These are phyloP conservation scores for Oncorhynchus clarkii DNA, from an alignment of 2,113 vertebrate species.

Conservation along the genomic window DNA sequence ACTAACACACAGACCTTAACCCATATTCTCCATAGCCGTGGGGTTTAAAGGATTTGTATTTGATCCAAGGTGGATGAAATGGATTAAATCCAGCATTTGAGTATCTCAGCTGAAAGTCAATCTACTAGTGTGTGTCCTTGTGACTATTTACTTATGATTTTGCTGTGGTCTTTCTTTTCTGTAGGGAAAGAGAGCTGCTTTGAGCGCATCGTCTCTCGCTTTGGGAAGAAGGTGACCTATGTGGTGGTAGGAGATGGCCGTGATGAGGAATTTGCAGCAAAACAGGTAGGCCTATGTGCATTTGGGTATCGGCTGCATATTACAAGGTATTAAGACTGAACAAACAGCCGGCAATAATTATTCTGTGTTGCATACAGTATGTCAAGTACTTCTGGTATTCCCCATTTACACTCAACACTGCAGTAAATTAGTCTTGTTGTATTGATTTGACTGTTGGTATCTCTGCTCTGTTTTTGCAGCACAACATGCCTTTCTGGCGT, in stretches of 20 bases:
- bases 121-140: not conserved
- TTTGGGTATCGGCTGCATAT: not conserved
- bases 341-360: too few relatives aligned
- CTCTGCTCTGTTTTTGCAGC: conserved; percentile 68
- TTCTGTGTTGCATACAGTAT: not conserved
- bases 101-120: not conserved
- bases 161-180: not conserved
- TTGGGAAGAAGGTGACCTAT: conserved; percentile 97
- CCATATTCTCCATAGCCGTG: not conserved
- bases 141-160: not conserved
- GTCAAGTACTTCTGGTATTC: not conserved
- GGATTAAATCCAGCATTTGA: not conserved
- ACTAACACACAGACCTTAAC: not conserved
- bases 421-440: too few relatives aligned
- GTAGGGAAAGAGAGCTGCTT: conserved; percentile 98
- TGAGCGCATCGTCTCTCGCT: conserved; percentile 93
- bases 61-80: not conserved
- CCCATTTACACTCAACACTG: not conserved
- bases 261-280: conserved; percentile 97
- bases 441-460: not conserved
- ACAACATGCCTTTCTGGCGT: conserved; percentile 99
- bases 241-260: conserved; percentile 97
- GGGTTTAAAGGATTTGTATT: not conserved
- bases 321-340: too few relatives aligned
- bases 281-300: conserved; percentile 78